Evolutionary conservation across 2,888 invertebrate genomes (phyloP).

Genomic region (Tholera decimalis): DNA sequence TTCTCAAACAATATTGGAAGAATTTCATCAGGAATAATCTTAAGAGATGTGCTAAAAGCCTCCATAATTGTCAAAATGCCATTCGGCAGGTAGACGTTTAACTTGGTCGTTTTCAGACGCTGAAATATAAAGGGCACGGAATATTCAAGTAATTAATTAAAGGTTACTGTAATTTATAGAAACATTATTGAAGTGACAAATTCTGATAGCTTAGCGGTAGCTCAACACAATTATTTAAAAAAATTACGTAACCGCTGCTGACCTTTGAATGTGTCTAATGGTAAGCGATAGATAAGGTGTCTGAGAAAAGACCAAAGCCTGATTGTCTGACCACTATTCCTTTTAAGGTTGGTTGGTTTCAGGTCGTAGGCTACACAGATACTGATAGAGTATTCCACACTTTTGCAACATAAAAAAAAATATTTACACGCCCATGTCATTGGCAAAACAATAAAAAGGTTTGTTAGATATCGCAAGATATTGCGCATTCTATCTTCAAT

Average conservation of each 20-base stretch:
- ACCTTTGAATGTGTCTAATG: neutral
- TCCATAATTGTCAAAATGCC: conserved; percentile 60
- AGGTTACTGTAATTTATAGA: too few relatives aligned
- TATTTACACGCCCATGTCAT: neutral
- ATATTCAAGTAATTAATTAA: too few relatives aligned
- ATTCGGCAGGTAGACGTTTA: conserved; percentile 51
- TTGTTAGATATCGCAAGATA: too few relatives aligned
- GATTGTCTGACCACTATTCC: neutral
- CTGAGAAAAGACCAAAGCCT: neutral
- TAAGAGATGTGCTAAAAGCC: conserved; percentile 42
- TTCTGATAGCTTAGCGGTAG: neutral
- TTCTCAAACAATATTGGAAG: conserved; percentile 26
- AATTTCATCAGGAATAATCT: conserved; percentile 43
- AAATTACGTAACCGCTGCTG: neutral
- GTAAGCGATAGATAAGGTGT: neutral
- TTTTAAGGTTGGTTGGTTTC: neutral
- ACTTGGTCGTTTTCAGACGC: conserved; percentile 26
- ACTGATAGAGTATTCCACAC: neutral
- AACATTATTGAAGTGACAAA: neutral
- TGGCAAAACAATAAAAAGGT: too few relatives aligned
- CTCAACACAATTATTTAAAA: neutral
- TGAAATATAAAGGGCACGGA: conserved; percentile 21
- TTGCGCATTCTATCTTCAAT: too few relatives aligned
- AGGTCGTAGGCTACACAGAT: neutral
- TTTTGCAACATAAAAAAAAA: neutral